Base-by-base conservation (phyloP, 2,797 vertebrate species). In the Thamnophis elegans region DNA sequence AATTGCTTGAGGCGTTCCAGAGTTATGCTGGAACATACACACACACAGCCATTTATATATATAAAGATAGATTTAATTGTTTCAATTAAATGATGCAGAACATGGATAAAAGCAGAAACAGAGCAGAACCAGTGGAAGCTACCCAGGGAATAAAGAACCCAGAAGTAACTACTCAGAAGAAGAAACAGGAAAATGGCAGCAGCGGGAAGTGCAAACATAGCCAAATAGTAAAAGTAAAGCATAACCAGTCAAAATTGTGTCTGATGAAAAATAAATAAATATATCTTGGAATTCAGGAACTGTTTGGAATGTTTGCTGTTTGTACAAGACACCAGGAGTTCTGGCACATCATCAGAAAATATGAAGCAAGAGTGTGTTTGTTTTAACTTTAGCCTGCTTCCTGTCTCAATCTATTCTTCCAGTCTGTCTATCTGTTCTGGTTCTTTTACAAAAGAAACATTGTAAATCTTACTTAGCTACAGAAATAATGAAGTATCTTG, bases 251-350 rank as follows among this genome's bases (percentile, higher is more conserved):
- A 22, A 93, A 73, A 47, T n/a, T 58, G 73, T 47, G 18, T 82
- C 65, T 2, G 7, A 88, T 32, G 54, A 51, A 85, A 58, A 58
- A 86, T 51, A 51, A 89, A 89, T 85, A 91, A 88, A 93, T 91
- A 93, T 42, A 85, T 42, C 89, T n/a, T 58, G 89, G 58, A 91
- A 93, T 73, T 26, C 32, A 51, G n/a, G 87, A 87, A 85, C 56
- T 54, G 85, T 78, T 53, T 87, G 92, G 85, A 93, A 93, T 91
- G 92, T 89, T 91, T 88, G 89, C 22, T 5, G 36, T 91, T 88
- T 93, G 89, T 87, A 20, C 56, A 85, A 88, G 47, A 68, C 32
- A 82, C 55, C 86, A 6, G 56, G 10, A 54, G 56, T 54, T 18
- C 88, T 92, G 58, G 78, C 18, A 6, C 12, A 25, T 28, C 18